phyloP scores from a whole-genome alignment of 2,888 invertebrate genomes.

The Germaria angustata region DNA sequence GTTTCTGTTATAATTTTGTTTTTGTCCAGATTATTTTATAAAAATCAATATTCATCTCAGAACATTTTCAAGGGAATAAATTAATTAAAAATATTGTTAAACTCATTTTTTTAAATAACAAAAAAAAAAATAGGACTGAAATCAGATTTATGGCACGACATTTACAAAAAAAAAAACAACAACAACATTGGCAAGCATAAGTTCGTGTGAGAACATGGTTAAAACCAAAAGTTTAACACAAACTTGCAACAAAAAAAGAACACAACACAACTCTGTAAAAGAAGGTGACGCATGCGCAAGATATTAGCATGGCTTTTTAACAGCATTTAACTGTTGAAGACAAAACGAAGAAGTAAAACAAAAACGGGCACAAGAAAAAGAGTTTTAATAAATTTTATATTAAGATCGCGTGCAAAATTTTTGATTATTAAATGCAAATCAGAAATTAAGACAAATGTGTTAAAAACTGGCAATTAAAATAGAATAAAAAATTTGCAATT shows the following conservation, averaged over 20 bases:
- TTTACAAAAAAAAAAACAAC: conserved; percentile 48
- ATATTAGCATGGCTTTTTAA: conserved; percentile 60
- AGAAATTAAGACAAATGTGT: conserved; percentile 67
- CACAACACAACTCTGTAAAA: not conserved
- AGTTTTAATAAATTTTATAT: conserved; percentile 65
- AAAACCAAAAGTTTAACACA: conserved; percentile 35
- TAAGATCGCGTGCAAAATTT: conserved; percentile 66
- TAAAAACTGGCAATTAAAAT: conserved; percentile 67
- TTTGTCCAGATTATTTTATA: not conserved
- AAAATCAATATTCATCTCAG: conserved; percentile 1
- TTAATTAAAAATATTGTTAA: conserved; percentile 59
- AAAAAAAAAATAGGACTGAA: conserved; percentile 24
- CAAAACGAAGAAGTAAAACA: conserved; percentile 35
- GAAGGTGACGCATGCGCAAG: conserved; percentile 63
- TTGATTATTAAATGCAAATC: conserved; percentile 67
- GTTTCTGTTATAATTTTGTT: not conserved
- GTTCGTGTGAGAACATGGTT: conserved; percentile 65
- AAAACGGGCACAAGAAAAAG: conserved; percentile 21
- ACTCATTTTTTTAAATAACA: conserved; percentile 33
- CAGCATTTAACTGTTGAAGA: conserved; percentile 55
- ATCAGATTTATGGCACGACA: conserved; percentile 66
- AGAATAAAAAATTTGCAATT: conserved; percentile 50
- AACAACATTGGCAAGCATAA: conserved; percentile 31
- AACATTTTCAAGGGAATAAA: conserved; percentile 56
- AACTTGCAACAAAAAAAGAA: conserved; percentile 10